Evolutionary conservation across 2,888 invertebrate species (phyloP).

Genomic region (Patella caerulea): DNA sequence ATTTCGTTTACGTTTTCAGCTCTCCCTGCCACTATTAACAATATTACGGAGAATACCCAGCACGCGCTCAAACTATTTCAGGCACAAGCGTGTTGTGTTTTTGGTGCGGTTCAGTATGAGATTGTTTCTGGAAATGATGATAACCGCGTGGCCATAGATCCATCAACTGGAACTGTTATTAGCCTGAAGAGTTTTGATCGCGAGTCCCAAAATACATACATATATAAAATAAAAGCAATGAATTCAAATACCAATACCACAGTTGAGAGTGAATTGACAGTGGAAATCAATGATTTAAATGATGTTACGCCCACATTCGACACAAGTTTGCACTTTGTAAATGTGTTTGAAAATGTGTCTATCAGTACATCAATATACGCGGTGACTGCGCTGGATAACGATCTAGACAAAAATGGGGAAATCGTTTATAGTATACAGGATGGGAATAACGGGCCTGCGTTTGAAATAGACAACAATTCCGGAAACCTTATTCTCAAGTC

Average conservation of each 20-base stretch:
- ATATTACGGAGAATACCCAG: background rate
- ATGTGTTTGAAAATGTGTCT: conserved; percentile 41
- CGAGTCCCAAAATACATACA: conserved; percentile 35
- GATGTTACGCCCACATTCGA: conserved; percentile 50
- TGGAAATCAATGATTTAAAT: conserved; percentile 51
- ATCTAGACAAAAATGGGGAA: conserved; percentile 47
- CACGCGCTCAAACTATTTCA: background rate
- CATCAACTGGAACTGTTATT: conserved; percentile 44
- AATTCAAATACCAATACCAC: conserved; percentile 34
- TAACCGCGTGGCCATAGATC: conserved; percentile 1
- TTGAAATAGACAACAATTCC: conserved; percentile 38
- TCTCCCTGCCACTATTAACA: background rate
- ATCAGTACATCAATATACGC: conserved; percentile 29
- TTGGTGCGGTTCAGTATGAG: background rate
- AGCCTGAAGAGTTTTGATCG: conserved; percentile 42
- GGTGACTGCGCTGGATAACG: conserved; percentile 51
- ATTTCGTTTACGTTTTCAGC: background rate
- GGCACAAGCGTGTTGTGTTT: background rate
- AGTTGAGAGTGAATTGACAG: conserved; percentile 31
- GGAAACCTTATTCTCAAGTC: conserved; percentile 42
- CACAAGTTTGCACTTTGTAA: conserved; percentile 33
- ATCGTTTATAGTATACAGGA: conserved; percentile 49
- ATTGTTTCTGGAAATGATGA: conserved; percentile 15
- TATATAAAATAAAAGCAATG: conserved; percentile 40
- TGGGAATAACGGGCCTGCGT: conserved; percentile 29